A percentile compares a stretch with the other conserved stretches of the same genome.
These are phyloP conservation scores for Platygyra sinensis DNA, from an alignment of 64 coral and sea anemone genomes.

Conservation along the genomic window DNA sequence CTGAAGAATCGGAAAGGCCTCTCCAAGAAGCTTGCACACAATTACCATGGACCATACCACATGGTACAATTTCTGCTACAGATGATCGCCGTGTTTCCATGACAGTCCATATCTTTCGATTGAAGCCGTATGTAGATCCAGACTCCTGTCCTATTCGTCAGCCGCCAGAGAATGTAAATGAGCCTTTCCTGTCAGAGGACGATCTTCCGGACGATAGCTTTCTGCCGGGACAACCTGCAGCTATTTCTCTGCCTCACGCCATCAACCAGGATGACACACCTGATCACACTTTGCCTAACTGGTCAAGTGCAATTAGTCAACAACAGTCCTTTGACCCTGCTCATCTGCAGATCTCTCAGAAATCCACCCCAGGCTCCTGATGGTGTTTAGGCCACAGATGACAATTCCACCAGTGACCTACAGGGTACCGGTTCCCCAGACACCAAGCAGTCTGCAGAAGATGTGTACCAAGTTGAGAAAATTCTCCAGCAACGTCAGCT, in stretches of 20 bases:
- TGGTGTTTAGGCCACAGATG: no score
- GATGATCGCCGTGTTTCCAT: conserved; percentile 11
- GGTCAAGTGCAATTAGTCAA: not conserved
- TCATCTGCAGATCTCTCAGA: no score
- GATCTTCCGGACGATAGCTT: not conserved
- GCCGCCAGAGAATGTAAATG: not conserved
- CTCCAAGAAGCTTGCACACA: not conserved
- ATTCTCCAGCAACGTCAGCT: not conserved
- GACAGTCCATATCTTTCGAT: not conserved
- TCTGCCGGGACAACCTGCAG: not conserved
- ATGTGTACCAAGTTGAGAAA: conserved; percentile 32
- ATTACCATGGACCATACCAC: conserved; percentile 26
- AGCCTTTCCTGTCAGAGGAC: not conserved
- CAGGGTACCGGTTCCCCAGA: not conserved
- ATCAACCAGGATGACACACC: accelerated
- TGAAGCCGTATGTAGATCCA: conserved; percentile 37
- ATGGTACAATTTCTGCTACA: not conserved
- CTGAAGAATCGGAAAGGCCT: conserved; percentile 11
- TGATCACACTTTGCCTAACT: not conserved
- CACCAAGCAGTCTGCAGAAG: not conserved
- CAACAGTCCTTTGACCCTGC: not conserved
- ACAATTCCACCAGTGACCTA: no score
- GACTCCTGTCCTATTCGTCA: not conserved
- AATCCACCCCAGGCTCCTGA: no score
- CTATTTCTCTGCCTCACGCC: accelerated